Conservation (phyloP, 2,888 invertebrate species). For the Deilephila elpenor region DNA sequence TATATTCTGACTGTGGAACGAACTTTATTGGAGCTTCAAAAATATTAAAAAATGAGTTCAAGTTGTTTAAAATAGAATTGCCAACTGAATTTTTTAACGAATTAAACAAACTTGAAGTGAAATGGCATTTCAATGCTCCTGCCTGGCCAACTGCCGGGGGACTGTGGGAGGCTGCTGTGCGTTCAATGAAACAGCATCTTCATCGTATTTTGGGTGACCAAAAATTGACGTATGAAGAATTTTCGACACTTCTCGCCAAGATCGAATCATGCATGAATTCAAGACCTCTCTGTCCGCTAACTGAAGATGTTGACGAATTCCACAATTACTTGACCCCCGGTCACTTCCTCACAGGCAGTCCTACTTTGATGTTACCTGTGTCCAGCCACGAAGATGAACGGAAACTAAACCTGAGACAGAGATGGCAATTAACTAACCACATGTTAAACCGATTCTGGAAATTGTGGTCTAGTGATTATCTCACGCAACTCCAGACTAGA, state of each 20-base stretch:
- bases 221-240: constrained; percentile 34
- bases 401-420: neutral
- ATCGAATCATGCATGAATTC: constrained; percentile 34
- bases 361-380: neutral
- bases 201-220: constrained; percentile 37
- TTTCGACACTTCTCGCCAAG: constrained; percentile 29
- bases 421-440: neutral
- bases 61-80: neutral
- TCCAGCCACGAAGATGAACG: neutral
- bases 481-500: neutral
- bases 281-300: neutral
- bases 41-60: constrained; percentile 31
- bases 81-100: constrained; percentile 31
- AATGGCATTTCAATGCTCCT: constrained; percentile 38
- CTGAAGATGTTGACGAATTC: constrained; percentile 7
- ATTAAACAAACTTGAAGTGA: constrained; percentile 34
- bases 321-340: neutral
- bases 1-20: constrained; percentile 41
- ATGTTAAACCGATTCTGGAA: constrained; percentile 3
- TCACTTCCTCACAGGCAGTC: constrained; percentile 11
- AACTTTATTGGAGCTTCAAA: constrained; percentile 38
- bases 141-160: constrained; percentile 40
- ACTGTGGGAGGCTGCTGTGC: constrained; percentile 42
- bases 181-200: constrained; percentile 40
- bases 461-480: constrained; percentile 4